Conservation (phyloP, 2,888 invertebrate genomes). For the Nymphalis c-album region DNA sequence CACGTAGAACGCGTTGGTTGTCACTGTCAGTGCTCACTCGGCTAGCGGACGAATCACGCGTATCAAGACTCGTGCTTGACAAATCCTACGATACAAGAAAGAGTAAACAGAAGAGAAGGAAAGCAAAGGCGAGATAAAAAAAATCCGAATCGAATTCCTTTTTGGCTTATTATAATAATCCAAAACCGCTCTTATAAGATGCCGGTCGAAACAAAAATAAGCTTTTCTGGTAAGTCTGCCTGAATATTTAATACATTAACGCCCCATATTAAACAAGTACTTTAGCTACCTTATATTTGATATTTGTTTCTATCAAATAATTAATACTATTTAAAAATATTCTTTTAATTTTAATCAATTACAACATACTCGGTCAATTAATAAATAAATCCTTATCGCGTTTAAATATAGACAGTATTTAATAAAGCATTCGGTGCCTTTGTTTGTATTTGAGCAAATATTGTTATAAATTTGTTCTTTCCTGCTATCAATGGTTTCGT, state of each 20-base stretch:
- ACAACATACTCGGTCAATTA: too few species aligned
- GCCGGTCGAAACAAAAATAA: slow-evolving; percentile 78
- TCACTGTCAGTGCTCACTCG: slow-evolving; percentile 73
- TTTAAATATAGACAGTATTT: background rate
- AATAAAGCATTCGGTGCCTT: background rate
- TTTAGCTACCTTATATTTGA: background rate
- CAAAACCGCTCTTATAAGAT: slow-evolving; percentile 45
- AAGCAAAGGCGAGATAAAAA: background rate
- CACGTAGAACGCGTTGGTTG: slow-evolving; percentile 47
- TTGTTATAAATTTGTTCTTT: background rate
- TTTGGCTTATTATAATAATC: background rate
- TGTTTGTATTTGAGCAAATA: slow-evolving; percentile 2
- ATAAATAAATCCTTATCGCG: background rate
- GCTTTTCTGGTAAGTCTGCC: slow-evolving; percentile 74
- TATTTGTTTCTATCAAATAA: background rate
- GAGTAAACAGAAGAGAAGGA: slow-evolving; percentile 19
- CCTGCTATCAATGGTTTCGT: slow-evolving; percentile 4
- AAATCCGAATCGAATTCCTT: background rate
- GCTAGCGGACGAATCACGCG: slow-evolving; percentile 64
- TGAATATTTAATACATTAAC: background rate
- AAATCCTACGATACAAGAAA: slow-evolving; percentile 14
- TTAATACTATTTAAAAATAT: background rate
- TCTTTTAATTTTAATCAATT: background rate
- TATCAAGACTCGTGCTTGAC: slow-evolving; percentile 35
- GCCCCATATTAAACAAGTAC: background rate